Conservation (phyloP, 30 jellyfish, hydroid and myxozoan species). For the Phacellophora camtschatica region DNA sequence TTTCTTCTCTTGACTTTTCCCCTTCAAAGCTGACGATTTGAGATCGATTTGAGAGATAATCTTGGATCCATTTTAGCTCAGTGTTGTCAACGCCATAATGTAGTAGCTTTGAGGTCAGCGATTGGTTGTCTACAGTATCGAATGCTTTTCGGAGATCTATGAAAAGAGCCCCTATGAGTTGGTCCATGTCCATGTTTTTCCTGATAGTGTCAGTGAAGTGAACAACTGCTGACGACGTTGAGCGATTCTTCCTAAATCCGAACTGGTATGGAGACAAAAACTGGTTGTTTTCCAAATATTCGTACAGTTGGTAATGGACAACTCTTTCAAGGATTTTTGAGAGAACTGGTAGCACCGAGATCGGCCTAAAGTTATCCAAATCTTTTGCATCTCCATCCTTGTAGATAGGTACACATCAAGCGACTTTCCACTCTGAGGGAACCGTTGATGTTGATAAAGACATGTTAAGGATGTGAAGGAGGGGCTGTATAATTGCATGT, state of each 20-base stretch:
- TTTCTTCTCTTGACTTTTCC: slow-evolving; percentile 48
- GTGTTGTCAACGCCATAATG: slow-evolving; percentile 37
- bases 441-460: slow-evolving; percentile 59
- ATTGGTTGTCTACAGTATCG: slow-evolving; percentile 49
- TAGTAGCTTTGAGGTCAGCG: slow-evolving; percentile 41
- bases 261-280: slow-evolving; percentile 64
- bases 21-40: slow-evolving; percentile 70
- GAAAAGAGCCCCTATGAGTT: slow-evolving; percentile 49
- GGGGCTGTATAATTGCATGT: slow-evolving; percentile 39
- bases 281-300: slow-evolving; percentile 22
- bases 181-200: slow-evolving; percentile 58
- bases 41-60: slow-evolving; percentile 49
- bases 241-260: slow-evolving; percentile 58
- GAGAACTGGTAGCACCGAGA: slow-evolving; percentile 47
- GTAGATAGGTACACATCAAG: slow-evolving; percentile 58
- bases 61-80: slow-evolving; percentile 43
- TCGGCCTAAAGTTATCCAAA: slow-evolving; percentile 72
- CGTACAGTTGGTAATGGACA: slow-evolving; percentile 57
- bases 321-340: slow-evolving; percentile 58
- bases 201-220: slow-evolving; percentile 56
- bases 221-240: slow-evolving; percentile 56
- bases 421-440: slow-evolving; percentile 60
- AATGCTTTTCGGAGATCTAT: slow-evolving; percentile 49
- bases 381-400: slow-evolving; percentile 58
- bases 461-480: slow-evolving; percentile 49